Conservation (phyloP, 2,113 vertebrate species). For the Galemys pyrenaicus region DNA sequence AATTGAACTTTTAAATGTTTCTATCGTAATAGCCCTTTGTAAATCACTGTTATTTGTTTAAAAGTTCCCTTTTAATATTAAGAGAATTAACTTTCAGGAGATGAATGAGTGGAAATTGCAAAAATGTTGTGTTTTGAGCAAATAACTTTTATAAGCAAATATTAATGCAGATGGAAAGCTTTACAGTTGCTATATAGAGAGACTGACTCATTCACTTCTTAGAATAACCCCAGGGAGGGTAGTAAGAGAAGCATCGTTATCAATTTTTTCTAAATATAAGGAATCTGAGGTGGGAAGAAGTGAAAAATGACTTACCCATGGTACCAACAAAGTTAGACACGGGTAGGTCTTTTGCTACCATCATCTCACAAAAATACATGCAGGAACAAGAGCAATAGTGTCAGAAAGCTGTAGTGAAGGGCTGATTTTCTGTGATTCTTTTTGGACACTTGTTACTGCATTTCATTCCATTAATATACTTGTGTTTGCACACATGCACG, state of each 20-base stretch:
- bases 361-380: background rate
- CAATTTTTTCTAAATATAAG: background rate
- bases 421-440: background rate
- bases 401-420: background rate
- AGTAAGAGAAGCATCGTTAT: background rate
- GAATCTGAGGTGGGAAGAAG: background rate
- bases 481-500: background rate
- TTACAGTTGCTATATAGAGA: background rate
- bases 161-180: slow-evolving; percentile 17
- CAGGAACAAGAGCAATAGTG: background rate
- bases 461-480: background rate
- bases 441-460: background rate
- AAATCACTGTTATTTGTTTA: slow-evolving; percentile 23
- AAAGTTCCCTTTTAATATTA: slow-evolving; percentile 16
- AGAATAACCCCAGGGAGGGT: background rate
- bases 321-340: background rate
- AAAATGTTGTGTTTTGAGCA: slow-evolving; percentile 43
- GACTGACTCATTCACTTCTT: background rate
- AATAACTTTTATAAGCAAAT: slow-evolving; percentile 56
- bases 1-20: slow-evolving; percentile 43
- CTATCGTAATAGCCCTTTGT: background rate
- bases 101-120: slow-evolving; percentile 37
- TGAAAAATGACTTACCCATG: background rate
- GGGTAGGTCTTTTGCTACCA: background rate
- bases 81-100: slow-evolving; percentile 32